Evolutionary conservation across 2,113 vertebrate genomes (phyloP).

Genomic region (Takifugu flavidus): DNA sequence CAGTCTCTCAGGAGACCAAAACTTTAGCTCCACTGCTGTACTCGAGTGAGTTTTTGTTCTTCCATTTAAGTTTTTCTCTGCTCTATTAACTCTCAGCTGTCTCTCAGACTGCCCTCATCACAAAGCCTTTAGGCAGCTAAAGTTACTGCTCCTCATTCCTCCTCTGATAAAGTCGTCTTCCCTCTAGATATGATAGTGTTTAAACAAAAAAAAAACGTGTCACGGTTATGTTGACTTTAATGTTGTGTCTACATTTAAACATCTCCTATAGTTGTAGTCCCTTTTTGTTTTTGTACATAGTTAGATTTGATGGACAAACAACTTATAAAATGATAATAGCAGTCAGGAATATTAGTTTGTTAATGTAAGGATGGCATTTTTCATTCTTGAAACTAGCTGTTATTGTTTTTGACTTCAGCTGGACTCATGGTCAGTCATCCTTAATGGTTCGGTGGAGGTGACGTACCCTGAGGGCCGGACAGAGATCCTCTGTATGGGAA

Average conservation of each 20-base stretch:
- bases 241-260: too few species aligned
- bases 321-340: too few species aligned
- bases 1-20: slow-evolving; percentile 8
- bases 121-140: slow-evolving; percentile 34
- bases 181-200: slow-evolving; percentile 18
- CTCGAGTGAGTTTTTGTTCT: not conserved
- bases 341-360: slow-evolving; percentile 27
- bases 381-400: not conserved
- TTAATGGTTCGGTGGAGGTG: slow-evolving; percentile 97
- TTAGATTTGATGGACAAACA: slow-evolving; percentile 11
- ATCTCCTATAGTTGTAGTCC: slow-evolving; percentile 5
- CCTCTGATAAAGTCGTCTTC: slow-evolving; percentile 18
- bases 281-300: too few species aligned
- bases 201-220: slow-evolving; percentile 24
- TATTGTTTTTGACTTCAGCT: slow-evolving; percentile 71
- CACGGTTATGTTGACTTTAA: too few species aligned
- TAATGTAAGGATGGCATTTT: too few species aligned
- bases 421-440: slow-evolving; percentile 98
- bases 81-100: slow-evolving; percentile 65
- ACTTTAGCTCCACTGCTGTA: slow-evolving; percentile 11
- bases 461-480: slow-evolving; percentile 89
- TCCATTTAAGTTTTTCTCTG: slow-evolving; percentile 22
- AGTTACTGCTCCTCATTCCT: slow-evolving; percentile 35
- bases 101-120: slow-evolving; percentile 14
- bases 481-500: slow-evolving; percentile 97